phyloP scores from a whole-genome alignment of 2,888 invertebrate genomes.

The Rhagonycha fulva region DNA sequence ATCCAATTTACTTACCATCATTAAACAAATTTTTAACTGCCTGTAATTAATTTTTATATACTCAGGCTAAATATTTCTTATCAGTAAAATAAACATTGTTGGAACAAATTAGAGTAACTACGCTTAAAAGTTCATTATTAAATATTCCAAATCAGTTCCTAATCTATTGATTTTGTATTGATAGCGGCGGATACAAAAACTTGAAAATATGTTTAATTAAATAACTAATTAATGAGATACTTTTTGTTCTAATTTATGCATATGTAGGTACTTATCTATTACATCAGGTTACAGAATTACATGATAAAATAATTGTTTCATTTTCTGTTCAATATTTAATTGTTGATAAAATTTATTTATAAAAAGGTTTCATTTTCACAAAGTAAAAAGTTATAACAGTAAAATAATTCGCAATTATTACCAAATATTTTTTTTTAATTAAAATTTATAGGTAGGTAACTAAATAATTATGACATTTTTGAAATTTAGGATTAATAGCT shows the following conservation, averaged over 20 bases:
- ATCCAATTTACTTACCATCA: not conserved
- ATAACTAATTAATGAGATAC: not conserved
- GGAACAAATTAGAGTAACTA: not conserved
- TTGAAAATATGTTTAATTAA: not conserved
- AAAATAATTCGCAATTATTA: no score
- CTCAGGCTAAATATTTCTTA: not conserved
- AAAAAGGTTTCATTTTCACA: not conserved
- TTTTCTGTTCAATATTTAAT: not conserved
- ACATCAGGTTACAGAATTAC: not conserved
- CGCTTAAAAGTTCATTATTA: not conserved
- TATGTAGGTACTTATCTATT: not conserved
- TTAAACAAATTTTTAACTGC: not conserved
- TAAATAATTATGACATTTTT: no score
- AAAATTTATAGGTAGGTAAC: no score
- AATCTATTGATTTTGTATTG: not conserved
- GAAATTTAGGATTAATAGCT: no score
- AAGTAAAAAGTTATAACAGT: no score
- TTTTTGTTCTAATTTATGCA: not conserved
- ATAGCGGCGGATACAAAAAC: not conserved
- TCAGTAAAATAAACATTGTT: not conserved
- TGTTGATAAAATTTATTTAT: not conserved
- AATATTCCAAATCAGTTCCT: not conserved
- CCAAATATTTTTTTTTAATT: no score
- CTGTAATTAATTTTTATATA: not conserved
- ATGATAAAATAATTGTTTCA: not conserved